Percentiles rank a stretch among this genome's conserved stretches.
Evolutionary conservation across 2,797 vertebrate species (phyloP).

Genomic region (Mus caroli): DNA sequence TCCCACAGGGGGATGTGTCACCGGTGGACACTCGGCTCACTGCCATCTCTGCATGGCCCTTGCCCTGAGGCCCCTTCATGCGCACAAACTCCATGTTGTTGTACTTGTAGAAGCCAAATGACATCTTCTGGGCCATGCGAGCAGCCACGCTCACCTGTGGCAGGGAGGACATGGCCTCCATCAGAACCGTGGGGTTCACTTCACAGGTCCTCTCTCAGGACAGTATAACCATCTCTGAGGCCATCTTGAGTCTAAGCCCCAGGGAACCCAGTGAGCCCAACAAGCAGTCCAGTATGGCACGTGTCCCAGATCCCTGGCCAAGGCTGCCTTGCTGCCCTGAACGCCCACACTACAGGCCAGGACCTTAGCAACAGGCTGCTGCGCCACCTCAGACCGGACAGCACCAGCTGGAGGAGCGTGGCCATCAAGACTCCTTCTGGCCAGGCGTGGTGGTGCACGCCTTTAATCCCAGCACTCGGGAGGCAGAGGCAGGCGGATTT

Average conservation of each 20-base stretch:
- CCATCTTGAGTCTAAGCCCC: not conserved
- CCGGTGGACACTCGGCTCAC: conserved; percentile 97
- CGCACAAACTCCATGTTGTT: conserved; percentile 99
- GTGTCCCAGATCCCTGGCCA: not conserved
- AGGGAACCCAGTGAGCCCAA: not conserved
- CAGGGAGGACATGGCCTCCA: fast-evolving
- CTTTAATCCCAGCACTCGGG: too few species aligned
- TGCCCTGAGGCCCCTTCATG: conserved; percentile 99
- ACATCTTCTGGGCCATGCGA: conserved; percentile 99
- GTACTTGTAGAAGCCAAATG: conserved; percentile 98
- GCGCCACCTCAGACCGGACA: fast-evolving
- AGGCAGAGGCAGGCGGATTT: too few species aligned
- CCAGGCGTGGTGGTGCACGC: too few species aligned
- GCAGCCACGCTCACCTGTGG: conserved; percentile 97
- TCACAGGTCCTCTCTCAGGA: not conserved
- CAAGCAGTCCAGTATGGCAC: not conserved
- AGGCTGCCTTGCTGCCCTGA: fast-evolving
- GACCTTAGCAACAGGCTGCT: fast-evolving
- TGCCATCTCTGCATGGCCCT: conserved; percentile 99
- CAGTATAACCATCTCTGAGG: not conserved
- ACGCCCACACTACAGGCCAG: fast-evolving
- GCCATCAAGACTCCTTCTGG: not conserved
- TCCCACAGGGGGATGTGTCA: conserved; percentile 96
- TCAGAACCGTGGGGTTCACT: fast-evolving
- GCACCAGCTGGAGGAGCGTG: fast-evolving